Evolutionary conservation across 1,140 invertebrate genomes (phyloP), one percentile per base, ranked within the genome.

Genomic region (Cherax destructor): DNA sequence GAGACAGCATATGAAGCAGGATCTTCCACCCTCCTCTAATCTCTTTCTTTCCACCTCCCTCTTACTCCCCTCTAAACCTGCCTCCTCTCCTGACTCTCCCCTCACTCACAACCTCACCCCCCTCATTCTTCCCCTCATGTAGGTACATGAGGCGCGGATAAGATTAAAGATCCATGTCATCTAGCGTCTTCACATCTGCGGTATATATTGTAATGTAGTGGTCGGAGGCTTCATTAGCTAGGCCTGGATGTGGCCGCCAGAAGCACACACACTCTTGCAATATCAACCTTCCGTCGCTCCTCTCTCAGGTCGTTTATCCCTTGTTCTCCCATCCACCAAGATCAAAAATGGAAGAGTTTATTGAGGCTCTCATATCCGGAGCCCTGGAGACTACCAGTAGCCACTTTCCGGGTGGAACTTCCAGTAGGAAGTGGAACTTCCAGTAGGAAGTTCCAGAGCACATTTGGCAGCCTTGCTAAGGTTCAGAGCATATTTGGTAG

Each of bases 301-400:
- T 30, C 69, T n/a, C 6, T 5, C 24, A 21, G 69, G 69, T 6
- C n/a, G 18, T 11, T 30, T 30, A 30, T 30, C 69, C 69, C 24
- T 13, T 30, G n/a, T 6, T 18, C 65, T 18, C 65, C 18, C 21
- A 6, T 69, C n/a, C 69, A 21, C 69, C 18, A 74, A 74, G 24
- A 74, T 5, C 24, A 74, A 74, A 74, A 74, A 74, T 24, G 21
- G 65, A 74, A n/a, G 24, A 30, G 69, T n/a, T 74, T 74, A 74
- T 74, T 74, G 69, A n/a, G 24, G 69, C 21, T 74, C 24, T 74
- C 69, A 74, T 74, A 74, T 74, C 69, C 69, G 69, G 61, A 69
- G 61, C 21, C 11, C 61, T 18, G 61, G 61, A 69, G n/a, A 24
- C 69, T 65, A 18, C 10, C 61, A 65, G 69, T 5, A 30, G 24